Evolutionary conservation across 2,888 invertebrate genomes (phyloP), one percentile per base, ranked within the genome.

Genomic region (Allygus modestus): DNA sequence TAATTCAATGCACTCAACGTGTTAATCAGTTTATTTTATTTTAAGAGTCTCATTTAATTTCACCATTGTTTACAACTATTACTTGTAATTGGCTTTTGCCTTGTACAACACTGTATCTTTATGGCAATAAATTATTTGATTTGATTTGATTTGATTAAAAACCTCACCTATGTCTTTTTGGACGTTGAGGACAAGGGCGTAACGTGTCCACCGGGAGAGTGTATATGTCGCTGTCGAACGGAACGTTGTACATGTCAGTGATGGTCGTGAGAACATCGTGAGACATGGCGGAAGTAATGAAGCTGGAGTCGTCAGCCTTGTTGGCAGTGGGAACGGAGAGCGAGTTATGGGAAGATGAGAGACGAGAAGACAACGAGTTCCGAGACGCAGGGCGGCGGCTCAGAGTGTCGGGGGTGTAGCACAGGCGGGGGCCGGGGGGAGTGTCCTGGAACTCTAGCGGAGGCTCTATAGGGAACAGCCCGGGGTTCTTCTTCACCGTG

Each of bases 221-320:
- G 89, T 97, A 97, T 87, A 97, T 95, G 90, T 97, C 97, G 88
- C 96, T 96, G 89, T 97, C 97, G 88, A 96, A 95, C 86, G 97
- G 97, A 85, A 97, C 97, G 91, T 96, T 97, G 90, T 97, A 97
- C 92, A 97, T 94, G 89, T 96, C 95, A 86, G 94, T 94, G n/a
- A 94, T 93, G 33, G 82, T 82, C 86, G 94, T 93, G 51, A 97
- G 91, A 0, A 96, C 95, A 89, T 97, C 97, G 89, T 97, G 97
- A 0, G 96, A 97, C 92, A 97, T 96, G 43, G 97, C 97, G 89
- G 96, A 96, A 0, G 96, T 97, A 87, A 97, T 97, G 89, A 97
- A 97, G 89, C 94, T 96, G 26, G 96, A 96, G 90, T 97, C 97
- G 89, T 96, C 96, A 4, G 37, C 0, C 37, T 94, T 95, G 88